Conservation (phyloP, 1,140 invertebrate genomes). For the Aphaenogaster rudis region DNA sequence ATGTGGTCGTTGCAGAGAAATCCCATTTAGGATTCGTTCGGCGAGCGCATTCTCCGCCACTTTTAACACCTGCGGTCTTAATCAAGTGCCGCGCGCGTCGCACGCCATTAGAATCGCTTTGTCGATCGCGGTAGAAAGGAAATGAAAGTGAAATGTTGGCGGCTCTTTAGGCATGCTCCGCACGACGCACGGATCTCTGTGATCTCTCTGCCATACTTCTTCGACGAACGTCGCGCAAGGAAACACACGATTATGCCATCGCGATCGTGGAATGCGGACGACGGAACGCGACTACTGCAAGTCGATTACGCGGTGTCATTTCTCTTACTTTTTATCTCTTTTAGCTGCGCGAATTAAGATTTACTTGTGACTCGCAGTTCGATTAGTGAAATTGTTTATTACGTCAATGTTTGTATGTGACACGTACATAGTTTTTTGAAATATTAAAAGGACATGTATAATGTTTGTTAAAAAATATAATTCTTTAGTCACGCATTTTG, state of each 20-base stretch:
- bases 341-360: neutral
- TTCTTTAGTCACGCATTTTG: neutral
- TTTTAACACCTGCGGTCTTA: constrained; percentile 53
- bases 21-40: constrained; percentile 16
- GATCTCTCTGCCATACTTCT: constrained; percentile 31
- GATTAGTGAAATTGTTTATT: neutral
- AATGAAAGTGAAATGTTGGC: constrained; percentile 62
- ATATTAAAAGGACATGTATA: neutral
- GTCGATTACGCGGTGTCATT: constrained; percentile 13
- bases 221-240: constrained; percentile 15
- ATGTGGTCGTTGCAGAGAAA: neutral
- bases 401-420: neutral
- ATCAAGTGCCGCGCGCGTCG: constrained; percentile 29
- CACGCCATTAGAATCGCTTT: constrained; percentile 35
- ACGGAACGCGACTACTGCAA: constrained; percentile 43
- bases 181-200: constrained; percentile 16
- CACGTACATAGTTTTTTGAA: neutral
- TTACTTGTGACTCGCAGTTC: neutral
- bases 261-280: constrained; percentile 50
- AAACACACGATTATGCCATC: constrained; percentile 43
- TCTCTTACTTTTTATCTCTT: neutral
- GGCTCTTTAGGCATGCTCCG: constrained; percentile 29
- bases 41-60: neutral
- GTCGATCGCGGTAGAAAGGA: constrained; percentile 4
- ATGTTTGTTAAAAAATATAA: neutral